Evolutionary conservation across 2,888 invertebrate species (phyloP).

Genomic region (Rhagophthalmus giganteus): DNA sequence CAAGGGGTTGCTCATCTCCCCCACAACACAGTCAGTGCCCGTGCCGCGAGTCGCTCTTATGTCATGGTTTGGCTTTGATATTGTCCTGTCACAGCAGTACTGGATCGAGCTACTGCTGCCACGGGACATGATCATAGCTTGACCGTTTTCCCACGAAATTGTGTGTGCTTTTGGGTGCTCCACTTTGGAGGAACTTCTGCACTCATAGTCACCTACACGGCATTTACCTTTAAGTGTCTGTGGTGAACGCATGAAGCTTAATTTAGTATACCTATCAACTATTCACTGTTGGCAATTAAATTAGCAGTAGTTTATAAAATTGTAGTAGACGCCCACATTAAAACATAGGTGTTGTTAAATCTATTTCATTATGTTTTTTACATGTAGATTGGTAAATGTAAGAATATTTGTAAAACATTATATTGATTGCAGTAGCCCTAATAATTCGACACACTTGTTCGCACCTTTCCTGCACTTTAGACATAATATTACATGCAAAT

Average conservation of each 20-base stretch:
- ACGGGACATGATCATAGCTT: constrained; percentile 82
- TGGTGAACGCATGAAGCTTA: constrained; percentile 27
- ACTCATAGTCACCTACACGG: constrained; percentile 11
- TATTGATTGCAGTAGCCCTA: constrained; percentile 30
- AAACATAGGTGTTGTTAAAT: constrained; percentile 21
- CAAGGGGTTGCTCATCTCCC: constrained; percentile 48
- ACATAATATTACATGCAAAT: constrained; percentile 20
- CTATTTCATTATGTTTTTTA: constrained; percentile 14
- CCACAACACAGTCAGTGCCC: constrained; percentile 60
- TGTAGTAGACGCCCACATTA: constrained; percentile 30
- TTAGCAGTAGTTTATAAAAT: constrained; percentile 23
- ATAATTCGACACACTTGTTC: constrained; percentile 18
- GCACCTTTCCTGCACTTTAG: constrained; percentile 31
- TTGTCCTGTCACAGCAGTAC: constrained; percentile 99
- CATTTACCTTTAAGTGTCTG: constrained; percentile 26
- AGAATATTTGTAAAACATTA: constrained; percentile 28
- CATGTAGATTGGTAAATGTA: constrained; percentile 28
- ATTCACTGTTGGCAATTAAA: constrained; percentile 27
- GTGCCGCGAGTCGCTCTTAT: constrained; percentile 54
- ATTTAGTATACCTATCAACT: constrained; percentile 19
- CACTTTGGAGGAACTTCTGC: constrained; percentile 1
- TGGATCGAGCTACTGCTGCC: constrained; percentile 83
- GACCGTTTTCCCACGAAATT: constrained; percentile 29
- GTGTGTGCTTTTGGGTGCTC: neutral
- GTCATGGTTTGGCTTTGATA: constrained; percentile 65